Evolutionary conservation across 2,888 invertebrate genomes (phyloP), one percentile per base, ranked within the genome.

Genomic region (Andricus quercusramuli): DNA sequence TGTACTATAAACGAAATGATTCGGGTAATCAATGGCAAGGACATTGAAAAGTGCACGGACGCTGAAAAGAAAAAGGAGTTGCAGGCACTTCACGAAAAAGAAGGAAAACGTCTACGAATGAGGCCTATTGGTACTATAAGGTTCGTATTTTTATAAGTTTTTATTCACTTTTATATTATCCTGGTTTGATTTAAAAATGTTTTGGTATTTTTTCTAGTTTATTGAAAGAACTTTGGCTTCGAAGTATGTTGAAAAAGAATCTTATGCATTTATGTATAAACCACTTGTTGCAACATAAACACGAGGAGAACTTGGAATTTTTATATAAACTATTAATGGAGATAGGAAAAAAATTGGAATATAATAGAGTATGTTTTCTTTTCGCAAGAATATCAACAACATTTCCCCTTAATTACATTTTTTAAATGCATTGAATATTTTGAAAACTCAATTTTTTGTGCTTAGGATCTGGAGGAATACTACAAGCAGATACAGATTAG

Each of bases 261-360:
- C 98, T 99, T 84, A 99, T 99, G 96, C 94, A 96, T 81, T 95
- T 96, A 85, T 98, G 99, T 92, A 96, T 99, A 90, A 94, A 94
- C 77, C 95, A 96, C 83, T 94, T 99, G 84, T 93, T 99, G 44
- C 95, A 95, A 51, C 95, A 96, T 83, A 82, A 83, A 44, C 90
- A 92, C 78, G 98, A 99, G 91, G 99, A 99, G 90, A 97, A 96
- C 91, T 94, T 98, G 0, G 99, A 99, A 93, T 98, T 98, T 91
- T 94, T 99, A 9, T 99, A 99, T 93, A 97, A 98, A 92, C 94
- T 99, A 80, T 94, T 99, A 44, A 96, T 97, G 5, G 99, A 98
- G 0, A 96, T 99, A 85, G 99, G 99, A 20, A 96, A 96, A 90
- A 96, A 96, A 90, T 94, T 98, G 77, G 97, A 97, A 89, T 84